Evolutionary conservation across 2,888 invertebrate species (phyloP).

Genomic region (Drosophila nigritarsus): DNA sequence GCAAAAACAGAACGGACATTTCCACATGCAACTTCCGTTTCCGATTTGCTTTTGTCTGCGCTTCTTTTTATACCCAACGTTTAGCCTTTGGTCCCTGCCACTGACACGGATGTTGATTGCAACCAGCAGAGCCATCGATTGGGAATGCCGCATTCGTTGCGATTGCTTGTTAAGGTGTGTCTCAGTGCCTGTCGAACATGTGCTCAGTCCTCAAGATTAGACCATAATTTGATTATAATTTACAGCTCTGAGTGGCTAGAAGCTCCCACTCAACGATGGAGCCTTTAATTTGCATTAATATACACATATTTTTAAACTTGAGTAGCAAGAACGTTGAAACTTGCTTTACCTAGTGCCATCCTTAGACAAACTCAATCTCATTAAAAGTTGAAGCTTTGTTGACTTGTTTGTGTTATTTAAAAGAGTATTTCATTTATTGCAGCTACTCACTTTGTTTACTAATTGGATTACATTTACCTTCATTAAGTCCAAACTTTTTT

Average conservation of each 20-base stretch:
- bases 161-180: constrained; percentile 42
- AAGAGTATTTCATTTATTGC: neutral
- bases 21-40: constrained; percentile 79
- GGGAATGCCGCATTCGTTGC: constrained; percentile 8
- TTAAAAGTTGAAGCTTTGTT: neutral
- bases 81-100: constrained; percentile 68
- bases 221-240: constrained; percentile 11
- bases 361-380: neutral
- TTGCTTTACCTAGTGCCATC: neutral
- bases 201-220: constrained; percentile 33
- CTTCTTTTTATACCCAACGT: constrained; percentile 32
- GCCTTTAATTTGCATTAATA: neutral
- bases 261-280: neutral
- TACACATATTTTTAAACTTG: neutral
- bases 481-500: neutral
- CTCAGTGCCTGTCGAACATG: constrained; percentile 47
- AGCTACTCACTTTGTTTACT: constrained; percentile 6
- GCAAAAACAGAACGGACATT: constrained; percentile 46
- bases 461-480: constrained; percentile 15
- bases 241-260: neutral
- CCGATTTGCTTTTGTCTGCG: constrained; percentile 72
- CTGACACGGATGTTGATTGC: constrained; percentile 74
- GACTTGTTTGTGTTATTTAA: neutral
- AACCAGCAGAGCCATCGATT: constrained; percentile 43
- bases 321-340: neutral